phyloP scores from a whole-genome alignment of 2,888 invertebrate species.

The Prosopocoilus inquinatus region DNA sequence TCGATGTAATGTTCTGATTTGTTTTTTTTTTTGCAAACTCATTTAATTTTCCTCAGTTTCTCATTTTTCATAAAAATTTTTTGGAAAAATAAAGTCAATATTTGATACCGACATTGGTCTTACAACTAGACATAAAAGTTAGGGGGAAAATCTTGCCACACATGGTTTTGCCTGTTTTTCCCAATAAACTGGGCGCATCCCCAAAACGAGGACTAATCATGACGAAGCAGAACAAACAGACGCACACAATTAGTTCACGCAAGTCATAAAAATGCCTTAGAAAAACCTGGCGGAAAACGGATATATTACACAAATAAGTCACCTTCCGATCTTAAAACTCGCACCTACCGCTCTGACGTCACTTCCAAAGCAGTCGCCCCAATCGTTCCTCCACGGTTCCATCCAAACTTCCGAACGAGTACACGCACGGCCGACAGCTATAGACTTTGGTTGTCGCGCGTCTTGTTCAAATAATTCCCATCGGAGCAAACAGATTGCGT shows the following conservation, averaged over 20 bases:
- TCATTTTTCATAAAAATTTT: too few species aligned
- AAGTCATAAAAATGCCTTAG: slow-evolving; percentile 4
- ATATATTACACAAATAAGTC: slow-evolving; percentile 42
- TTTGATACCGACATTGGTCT: too few species aligned
- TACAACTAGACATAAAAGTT: too few species aligned
- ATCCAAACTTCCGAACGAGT: neutral
- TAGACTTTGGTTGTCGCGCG: slow-evolving; percentile 19
- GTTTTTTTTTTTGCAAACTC: too few species aligned
- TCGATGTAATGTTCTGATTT: too few species aligned
- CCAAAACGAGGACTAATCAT: too few species aligned
- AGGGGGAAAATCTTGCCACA: too few species aligned
- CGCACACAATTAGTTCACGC: too few species aligned
- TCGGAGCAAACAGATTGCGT: neutral
- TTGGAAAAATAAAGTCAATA: too few species aligned
- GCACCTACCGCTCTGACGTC: slow-evolving; percentile 27
- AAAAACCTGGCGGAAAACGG: slow-evolving; percentile 39
- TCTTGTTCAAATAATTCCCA: slow-evolving; percentile 22
- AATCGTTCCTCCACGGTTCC: neutral
- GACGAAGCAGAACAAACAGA: too few species aligned
- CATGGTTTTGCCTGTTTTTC: too few species aligned
- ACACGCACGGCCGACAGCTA: slow-evolving; percentile 13
- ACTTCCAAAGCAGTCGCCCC: slow-evolving; percentile 15
- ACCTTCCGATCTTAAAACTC: slow-evolving; percentile 35
- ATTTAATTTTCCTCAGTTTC: too few species aligned
- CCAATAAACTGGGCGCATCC: neutral